phyloP scores from a whole-genome alignment of 1,140 invertebrate species.

The Drosophila chauvacae region DNA sequence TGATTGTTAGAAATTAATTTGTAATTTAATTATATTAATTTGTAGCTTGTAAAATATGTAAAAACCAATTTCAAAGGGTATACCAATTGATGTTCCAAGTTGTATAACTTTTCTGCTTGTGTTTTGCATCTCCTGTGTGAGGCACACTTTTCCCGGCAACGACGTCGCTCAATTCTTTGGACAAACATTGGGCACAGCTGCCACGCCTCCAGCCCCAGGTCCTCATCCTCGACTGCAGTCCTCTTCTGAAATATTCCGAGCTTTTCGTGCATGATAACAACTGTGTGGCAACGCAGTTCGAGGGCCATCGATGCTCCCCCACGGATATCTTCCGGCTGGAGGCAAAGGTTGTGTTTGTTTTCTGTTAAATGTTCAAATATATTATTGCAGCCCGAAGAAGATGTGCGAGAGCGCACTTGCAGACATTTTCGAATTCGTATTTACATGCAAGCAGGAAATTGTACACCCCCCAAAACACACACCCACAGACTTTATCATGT shows the following conservation, averaged over 20 bases:
- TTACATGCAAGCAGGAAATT: constrained; percentile 55
- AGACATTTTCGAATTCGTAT: constrained; percentile 63
- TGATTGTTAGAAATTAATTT: too few species aligned
- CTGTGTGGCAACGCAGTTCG: constrained; percentile 63
- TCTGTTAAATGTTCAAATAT: constrained; percentile 84
- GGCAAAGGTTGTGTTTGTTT: constrained; percentile 83
- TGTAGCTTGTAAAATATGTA: not conserved
- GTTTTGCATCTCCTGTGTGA: constrained; percentile 25
- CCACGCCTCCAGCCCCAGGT: constrained; percentile 32
- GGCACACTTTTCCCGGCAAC: constrained; percentile 12
- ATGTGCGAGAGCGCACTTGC: constrained; percentile 51
- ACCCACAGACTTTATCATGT: constrained; percentile 3
- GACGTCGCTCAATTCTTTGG: constrained; percentile 69
- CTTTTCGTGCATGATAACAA: constrained; percentile 82
- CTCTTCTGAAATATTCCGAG: constrained; percentile 60
- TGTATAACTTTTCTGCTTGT: constrained; percentile 8
- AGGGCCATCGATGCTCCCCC: constrained; percentile 66
- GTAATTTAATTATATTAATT: not conserved
- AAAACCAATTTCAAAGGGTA: constrained; percentile 20
- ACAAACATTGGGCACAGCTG: constrained; percentile 62
- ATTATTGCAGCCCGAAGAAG: constrained; percentile 67
- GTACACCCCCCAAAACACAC: not conserved
- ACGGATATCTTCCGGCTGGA: constrained; percentile 31
- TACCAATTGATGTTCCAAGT: not conserved
- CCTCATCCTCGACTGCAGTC: constrained; percentile 9